A percentile compares a stretch with the other conserved stretches of the same genome.
phyloP scores from a whole-genome alignment of 2,888 invertebrate genomes.

The Monochamus alternatus region DNA sequence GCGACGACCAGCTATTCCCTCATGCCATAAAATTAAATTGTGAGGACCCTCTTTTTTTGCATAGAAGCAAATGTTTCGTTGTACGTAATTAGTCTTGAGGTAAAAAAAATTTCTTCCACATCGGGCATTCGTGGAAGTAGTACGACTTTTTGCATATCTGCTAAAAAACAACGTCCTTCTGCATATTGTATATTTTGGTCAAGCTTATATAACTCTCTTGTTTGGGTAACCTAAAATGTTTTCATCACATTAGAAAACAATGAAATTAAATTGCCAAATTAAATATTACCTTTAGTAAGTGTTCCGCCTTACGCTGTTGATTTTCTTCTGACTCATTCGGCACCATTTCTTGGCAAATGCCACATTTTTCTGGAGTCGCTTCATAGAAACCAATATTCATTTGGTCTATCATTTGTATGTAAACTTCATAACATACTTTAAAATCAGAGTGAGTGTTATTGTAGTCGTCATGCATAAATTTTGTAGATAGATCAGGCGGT shows the following conservation, averaged over 20 bases:
- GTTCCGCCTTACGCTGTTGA: background rate
- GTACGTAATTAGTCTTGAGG: conserved; percentile 25
- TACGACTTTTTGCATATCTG: background rate
- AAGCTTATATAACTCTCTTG: background rate
- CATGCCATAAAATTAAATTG: conserved; percentile 43
- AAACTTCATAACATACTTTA: background rate
- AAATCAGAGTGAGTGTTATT: background rate
- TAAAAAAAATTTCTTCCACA: conserved; percentile 28
- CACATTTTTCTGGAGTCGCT: background rate
- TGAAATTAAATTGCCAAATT: no score
- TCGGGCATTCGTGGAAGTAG: background rate
- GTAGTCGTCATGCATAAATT: conserved; percentile 7
- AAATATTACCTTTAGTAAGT: background rate
- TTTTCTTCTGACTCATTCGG: background rate
- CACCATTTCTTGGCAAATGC: background rate
- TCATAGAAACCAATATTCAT: conserved; percentile 4
- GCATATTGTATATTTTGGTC: no score
- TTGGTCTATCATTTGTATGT: background rate
- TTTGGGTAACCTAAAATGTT: background rate
- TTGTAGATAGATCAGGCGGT: conserved; percentile 8
- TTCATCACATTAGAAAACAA: no score
- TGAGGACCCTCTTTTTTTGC: conserved; percentile 26
- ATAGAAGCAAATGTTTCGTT: conserved; percentile 36
- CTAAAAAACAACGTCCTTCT: no score
- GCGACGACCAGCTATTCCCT: conserved; percentile 26